These are phyloP conservation scores for Hyperoplus lanceolatus DNA, from an alignment of 2,797 vertebrate species.

Conservation along the genomic window DNA sequence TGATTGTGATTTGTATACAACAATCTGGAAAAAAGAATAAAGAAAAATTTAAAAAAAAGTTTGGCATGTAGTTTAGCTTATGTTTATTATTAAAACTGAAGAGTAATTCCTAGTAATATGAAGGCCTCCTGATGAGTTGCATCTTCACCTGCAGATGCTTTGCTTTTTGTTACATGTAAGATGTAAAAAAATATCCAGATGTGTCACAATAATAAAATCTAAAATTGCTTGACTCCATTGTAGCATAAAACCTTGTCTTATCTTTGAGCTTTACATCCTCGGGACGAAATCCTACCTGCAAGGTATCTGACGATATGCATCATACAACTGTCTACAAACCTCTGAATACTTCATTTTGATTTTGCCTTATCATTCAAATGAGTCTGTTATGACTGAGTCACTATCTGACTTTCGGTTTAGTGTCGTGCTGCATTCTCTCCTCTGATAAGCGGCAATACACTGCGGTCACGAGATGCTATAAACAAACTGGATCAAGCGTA, in stretches of 20 bases:
- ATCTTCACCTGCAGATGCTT: background rate
- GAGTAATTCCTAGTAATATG: background rate
- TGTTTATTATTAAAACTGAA: background rate
- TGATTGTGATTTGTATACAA: too few relatives aligned
- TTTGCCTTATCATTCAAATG: background rate
- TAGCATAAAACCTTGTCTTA: background rate
- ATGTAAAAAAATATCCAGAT: background rate
- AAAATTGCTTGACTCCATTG: background rate
- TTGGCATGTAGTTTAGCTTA: too few relatives aligned
- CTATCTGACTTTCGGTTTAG: slow-evolving; percentile 11
- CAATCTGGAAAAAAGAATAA: too few relatives aligned
- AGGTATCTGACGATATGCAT: background rate
- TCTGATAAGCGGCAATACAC: slow-evolving; percentile 29
- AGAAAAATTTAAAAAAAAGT: too few relatives aligned
- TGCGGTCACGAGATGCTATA: slow-evolving; percentile 35
- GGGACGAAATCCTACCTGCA: background rate
- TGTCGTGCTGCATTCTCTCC: background rate
- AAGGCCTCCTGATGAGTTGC: background rate
- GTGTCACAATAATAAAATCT: too few relatives aligned
- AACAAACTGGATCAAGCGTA: background rate
- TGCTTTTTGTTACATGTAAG: too few relatives aligned
- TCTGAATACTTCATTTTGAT: background rate
- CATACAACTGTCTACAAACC: background rate
- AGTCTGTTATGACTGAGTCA: background rate
- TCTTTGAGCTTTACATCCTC: accelerated